Base-by-base conservation (phyloP, 2,888 invertebrate genomes). In the Drosophila histrio region DNA sequence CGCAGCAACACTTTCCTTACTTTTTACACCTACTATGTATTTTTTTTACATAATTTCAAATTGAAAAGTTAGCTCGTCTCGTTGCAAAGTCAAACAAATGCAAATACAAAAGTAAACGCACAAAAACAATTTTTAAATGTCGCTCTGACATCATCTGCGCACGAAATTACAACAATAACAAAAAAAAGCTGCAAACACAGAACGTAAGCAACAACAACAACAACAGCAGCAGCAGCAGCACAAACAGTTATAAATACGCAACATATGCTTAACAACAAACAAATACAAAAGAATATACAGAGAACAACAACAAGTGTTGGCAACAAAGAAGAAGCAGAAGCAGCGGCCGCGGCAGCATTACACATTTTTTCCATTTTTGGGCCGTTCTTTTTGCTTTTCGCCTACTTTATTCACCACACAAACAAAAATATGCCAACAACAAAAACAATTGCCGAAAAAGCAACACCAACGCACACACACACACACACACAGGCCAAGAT, bases 111-210 rank as follows among this genome's bases (percentile, higher is more conserved):
- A 58, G 49, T 41, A 71, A 68, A 58, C 49, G 47, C 63, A 77
- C 15, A 59, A 72, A 53, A 60, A 54, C 60, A 52, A 56, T 63
- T 59, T 74, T 74, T 85, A 65, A 22, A 77, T 80, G 72, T 57
- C 73, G 68, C 72, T 78, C 73, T 83, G 83, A 83, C 83, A 83
- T 83, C 83, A 83, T 83, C 83, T 85, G 70, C 71, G 49, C 50
- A 47, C 57, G 52, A 68, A 53, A 54, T 58, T 54, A 38, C 32
- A 50, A 19, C 30, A 57, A 52, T 38, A 57, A 43, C 15, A 43
- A 57, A 62, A 50, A 24, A 47, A 57, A 34, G 47, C 28, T 38
- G 47, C 44, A 52, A 32, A 24, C 38, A 54, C 58, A 38, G 43
- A 56, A 39, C 15, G 41, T 28, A 41, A 26, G 36, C 32, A n/a